Percentiles rank a stretch among this genome's conserved stretches.
Conservation (phyloP, 2,113 vertebrate genomes). For the Geococcyx californianus region DNA sequence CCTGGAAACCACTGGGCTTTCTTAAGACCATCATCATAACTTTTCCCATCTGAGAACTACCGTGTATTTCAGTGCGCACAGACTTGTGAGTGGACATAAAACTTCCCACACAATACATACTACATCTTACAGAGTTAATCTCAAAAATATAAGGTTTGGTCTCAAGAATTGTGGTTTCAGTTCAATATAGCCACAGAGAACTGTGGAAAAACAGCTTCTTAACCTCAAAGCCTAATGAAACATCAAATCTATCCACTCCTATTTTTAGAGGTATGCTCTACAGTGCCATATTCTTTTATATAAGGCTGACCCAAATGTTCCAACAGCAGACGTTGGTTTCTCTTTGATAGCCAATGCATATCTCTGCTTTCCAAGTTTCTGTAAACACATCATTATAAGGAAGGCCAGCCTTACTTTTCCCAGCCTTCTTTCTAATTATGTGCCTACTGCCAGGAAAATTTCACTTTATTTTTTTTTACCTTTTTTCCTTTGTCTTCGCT, state of each 20-base stretch:
- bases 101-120: not conserved
- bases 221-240: slow-evolving; percentile 48
- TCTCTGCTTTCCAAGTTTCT: slow-evolving; percentile 73
- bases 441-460: slow-evolving; percentile 58
- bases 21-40: not conserved
- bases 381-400: slow-evolving; percentile 65
- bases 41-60: not conserved
- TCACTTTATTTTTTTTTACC: not conserved
- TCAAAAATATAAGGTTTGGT: not conserved
- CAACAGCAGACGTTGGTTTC: slow-evolving; percentile 54
- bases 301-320: slow-evolving; percentile 60
- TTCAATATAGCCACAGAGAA: not conserved
- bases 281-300: slow-evolving; percentile 33
- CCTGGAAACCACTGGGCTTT: slow-evolving; percentile 10
- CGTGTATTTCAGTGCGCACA: not conserved
- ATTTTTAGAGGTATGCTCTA: slow-evolving; percentile 33
- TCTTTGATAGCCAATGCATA: slow-evolving; percentile 64
- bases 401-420: slow-evolving; percentile 37
- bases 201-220: not conserved
- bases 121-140: not conserved
- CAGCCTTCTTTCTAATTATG: slow-evolving; percentile 56
- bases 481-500: not conserved
- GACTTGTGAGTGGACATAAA: not conserved
- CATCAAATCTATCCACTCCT: not conserved
- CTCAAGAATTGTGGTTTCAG: not conserved